Evolutionary conservation across 2,888 invertebrate species (phyloP).

Genomic region (Apamea epomidion): DNA sequence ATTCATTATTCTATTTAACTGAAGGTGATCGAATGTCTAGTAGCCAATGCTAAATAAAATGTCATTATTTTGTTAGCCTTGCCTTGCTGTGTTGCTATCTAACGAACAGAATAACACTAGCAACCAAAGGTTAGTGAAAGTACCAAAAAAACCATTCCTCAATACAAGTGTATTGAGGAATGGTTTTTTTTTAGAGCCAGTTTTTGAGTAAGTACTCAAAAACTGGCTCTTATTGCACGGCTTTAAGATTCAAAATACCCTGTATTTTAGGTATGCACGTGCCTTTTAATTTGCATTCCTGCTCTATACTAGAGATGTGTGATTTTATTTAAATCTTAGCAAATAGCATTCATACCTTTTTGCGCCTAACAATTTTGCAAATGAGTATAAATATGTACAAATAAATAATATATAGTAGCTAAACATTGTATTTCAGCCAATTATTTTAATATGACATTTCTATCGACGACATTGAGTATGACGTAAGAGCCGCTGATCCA

Average conservation of each 20-base stretch:
- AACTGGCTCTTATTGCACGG: not conserved
- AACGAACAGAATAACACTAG: not conserved
- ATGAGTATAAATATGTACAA: not conserved
- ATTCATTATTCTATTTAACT: not conserved
- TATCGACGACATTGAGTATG: not conserved
- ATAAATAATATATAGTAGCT: not conserved
- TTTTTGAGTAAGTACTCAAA: no score
- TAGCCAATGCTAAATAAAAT: conserved; percentile 2
- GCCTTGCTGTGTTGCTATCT: conserved; percentile 2
- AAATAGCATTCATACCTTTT: not conserved
- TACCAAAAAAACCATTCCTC: not conserved
- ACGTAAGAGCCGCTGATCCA: not conserved
- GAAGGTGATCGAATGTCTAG: conserved; percentile 8
- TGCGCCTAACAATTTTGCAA: not conserved
- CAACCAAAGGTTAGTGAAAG: conserved; percentile 1
- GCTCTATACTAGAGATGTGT: not conserved
- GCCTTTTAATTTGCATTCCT: not conserved
- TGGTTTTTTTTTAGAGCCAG: no score
- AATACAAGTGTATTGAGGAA: no score
- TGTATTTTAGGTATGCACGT: not conserved
- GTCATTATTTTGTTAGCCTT: not conserved
- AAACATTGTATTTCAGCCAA: no score
- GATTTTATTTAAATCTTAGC: not conserved
- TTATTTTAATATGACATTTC: not conserved
- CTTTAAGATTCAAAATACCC: not conserved